Evolutionary conservation across 1,140 invertebrate genomes (phyloP).

Genomic region (Planococcus citri): DNA sequence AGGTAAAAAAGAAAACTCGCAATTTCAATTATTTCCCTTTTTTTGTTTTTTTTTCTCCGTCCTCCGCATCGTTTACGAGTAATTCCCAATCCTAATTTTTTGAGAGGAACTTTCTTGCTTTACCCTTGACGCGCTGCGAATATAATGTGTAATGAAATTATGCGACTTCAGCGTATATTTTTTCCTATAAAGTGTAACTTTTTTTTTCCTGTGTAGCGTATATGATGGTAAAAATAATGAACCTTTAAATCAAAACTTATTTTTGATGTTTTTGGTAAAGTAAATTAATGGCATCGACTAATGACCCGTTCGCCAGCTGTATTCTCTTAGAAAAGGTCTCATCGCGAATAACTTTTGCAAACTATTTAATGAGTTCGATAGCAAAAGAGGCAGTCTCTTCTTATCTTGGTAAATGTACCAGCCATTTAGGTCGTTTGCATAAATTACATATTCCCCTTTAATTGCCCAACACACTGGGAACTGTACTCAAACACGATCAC

Average conservation of each 20-base stretch:
- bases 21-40: conserved; percentile 13
- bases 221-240: background rate
- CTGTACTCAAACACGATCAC: conserved; percentile 13
- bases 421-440: conserved; percentile 16
- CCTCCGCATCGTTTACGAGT: background rate
- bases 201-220: background rate
- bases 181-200: background rate
- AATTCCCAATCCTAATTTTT: conserved; percentile 16
- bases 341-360: conserved; percentile 15
- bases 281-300: background rate
- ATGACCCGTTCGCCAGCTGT: background rate
- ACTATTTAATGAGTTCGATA: conserved; percentile 19
- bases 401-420: conserved; percentile 17
- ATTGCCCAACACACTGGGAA: conserved; percentile 18
- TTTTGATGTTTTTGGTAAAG: background rate
- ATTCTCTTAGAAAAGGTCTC: background rate
- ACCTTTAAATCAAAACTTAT: conserved; percentile 1
- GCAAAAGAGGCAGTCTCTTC: conserved; percentile 15
- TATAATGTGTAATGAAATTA: too few species aligned
- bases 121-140: background rate
- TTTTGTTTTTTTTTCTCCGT: background rate
- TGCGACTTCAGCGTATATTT: background rate
- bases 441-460: conserved; percentile 20
- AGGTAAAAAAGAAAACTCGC: background rate
- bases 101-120: background rate